phyloP scores from a whole-genome alignment of 2,888 invertebrate genomes.

The Barypeithes pellucidus region DNA sequence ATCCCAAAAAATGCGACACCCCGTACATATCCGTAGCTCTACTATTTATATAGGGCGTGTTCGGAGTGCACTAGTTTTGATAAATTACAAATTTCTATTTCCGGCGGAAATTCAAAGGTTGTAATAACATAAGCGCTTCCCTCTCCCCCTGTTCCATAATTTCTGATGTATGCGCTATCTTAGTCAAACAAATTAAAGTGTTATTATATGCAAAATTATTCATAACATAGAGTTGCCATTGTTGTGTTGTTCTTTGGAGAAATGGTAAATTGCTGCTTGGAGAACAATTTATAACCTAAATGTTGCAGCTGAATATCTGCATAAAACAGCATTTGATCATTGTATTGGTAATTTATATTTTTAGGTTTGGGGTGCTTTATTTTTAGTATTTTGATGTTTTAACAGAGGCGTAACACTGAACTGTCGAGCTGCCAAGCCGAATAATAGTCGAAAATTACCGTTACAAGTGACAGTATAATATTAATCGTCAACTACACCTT shows the following conservation, averaged over 20 bases:
- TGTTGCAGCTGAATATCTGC: constrained; percentile 25
- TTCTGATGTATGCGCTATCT: constrained; percentile 42
- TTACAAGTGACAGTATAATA: too few relatives aligned
- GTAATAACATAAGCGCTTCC: constrained; percentile 15
- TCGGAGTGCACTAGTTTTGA: not conserved
- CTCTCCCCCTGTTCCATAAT: constrained; percentile 22
- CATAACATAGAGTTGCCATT: constrained; percentile 49
- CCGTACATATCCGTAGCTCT: too few relatives aligned
- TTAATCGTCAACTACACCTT: too few relatives aligned
- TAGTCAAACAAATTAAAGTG: constrained; percentile 51
- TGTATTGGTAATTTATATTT: constrained; percentile 18
- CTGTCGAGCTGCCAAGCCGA: too few relatives aligned
- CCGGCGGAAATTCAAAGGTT: constrained; percentile 20
- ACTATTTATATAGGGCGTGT: too few relatives aligned
- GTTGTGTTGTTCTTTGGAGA: constrained; percentile 47
- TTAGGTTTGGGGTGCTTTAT: not conserved
- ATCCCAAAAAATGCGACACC: too few relatives aligned
- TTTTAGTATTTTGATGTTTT: not conserved
- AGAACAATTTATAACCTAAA: constrained; percentile 50
- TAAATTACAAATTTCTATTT: not conserved
- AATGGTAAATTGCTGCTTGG: constrained; percentile 49
- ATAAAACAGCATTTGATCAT: constrained; percentile 27
- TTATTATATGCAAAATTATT: constrained; percentile 55
- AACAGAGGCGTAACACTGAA: constrained; percentile 5
- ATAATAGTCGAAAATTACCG: too few relatives aligned